Conservation (phyloP, 2,888 invertebrate genomes). For the Hoplodrina blanda region DNA sequence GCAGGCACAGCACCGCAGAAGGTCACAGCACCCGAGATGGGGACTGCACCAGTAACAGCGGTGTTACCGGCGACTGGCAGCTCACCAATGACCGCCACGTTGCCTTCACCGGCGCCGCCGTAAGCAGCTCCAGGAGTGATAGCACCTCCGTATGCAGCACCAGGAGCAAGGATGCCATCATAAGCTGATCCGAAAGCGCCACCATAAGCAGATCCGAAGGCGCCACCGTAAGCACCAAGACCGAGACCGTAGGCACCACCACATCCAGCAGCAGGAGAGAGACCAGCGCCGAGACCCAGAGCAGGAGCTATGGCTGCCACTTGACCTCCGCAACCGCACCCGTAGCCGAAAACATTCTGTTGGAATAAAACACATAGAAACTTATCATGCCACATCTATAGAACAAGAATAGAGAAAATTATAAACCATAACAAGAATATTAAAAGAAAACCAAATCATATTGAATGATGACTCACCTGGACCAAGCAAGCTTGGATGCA, state of each 20-base stretch:
- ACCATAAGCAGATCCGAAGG: background rate
- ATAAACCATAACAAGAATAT: too few species aligned
- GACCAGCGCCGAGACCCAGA: background rate
- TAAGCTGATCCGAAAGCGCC: slow-evolving; percentile 4
- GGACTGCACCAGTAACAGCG: slow-evolving; percentile 58
- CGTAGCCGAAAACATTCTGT: background rate
- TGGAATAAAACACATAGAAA: background rate
- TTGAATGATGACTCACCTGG: slow-evolving; percentile 60
- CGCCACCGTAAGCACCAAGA: slow-evolving; percentile 5
- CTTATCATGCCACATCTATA: too few species aligned
- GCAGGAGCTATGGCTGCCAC: background rate
- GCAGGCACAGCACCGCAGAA: slow-evolving; percentile 47
- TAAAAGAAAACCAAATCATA: background rate
- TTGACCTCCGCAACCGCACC: background rate
- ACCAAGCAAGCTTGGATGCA: slow-evolving; percentile 71
- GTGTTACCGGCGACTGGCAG: slow-evolving; percentile 68
- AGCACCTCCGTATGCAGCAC: slow-evolving; percentile 15
- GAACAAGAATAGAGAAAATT: too few species aligned
- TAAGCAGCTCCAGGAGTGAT: slow-evolving; percentile 14
- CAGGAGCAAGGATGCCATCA: slow-evolving; percentile 24
- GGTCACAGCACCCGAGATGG: background rate
- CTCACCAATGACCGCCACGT: slow-evolving; percentile 68
- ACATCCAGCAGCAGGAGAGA: background rate
- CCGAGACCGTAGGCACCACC: background rate
- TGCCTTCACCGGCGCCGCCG: slow-evolving; percentile 66